Base-by-base conservation (phyloP, 1,140 invertebrate species). In the Heliothis subflexa region DNA sequence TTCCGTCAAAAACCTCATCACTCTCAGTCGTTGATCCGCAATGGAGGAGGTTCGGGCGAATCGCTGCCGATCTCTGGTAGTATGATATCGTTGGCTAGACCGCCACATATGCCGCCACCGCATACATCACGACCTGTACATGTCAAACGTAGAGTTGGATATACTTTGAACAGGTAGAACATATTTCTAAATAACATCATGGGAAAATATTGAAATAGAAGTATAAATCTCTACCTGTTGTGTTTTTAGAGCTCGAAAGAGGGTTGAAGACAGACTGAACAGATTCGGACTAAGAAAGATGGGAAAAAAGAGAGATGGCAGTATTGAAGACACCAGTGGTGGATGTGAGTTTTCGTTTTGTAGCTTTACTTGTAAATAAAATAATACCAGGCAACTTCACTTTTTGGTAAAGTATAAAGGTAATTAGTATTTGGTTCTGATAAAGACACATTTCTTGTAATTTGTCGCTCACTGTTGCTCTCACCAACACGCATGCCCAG, bases 241-340 rank as follows among this genome's bases (percentile, higher is more conserved):
- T 40, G 9, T 14, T 87, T 84, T 49, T 88, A 97, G 97, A 91
- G 98, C 98, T 12, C 97, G 97, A 89, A 96, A 97, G 86, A 91
- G 97, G 85, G 96, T 99, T 84, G 98, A 99, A 95, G 97, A 98
- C 90, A 96, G 98, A 87, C 95, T 99, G 64, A 97, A 96, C 86
- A 95, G 96, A 92, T 96, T 96, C 81, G 95, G 95, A 13, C 91
- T 97, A 54, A 95, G 96, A 74, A 97, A 97, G 91, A 96, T 96
- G 90, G 97, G 97, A 4, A 97, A 97, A 86, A 98, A 98, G 91
- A 98, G 98, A 91, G 97, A 98, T 90, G 97, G 97, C 28, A 98
- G 97, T 88, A 96, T 97, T 78, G 98, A 99, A 95, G 98, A 98
- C 91, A 95, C 96, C 14, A 96, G 97, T 79, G 97, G 97, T 83